phyloP scores from a whole-genome alignment of 2,888 invertebrate species.

The Drosophila buzzatii region DNA sequence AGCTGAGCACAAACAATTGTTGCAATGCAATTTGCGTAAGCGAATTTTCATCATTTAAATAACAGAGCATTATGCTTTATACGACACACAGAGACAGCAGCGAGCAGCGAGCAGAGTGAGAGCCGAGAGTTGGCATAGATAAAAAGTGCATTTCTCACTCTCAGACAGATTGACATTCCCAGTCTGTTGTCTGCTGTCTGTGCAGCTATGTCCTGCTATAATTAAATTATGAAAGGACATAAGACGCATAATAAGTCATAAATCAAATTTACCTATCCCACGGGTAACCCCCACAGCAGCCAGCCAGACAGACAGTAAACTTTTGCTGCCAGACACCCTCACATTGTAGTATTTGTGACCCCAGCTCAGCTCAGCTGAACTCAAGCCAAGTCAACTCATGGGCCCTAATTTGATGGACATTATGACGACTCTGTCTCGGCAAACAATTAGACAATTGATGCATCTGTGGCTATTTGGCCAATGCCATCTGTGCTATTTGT shows the following conservation, averaged over 20 bases:
- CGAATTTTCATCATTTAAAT: conserved; percentile 81
- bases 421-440: conserved; percentile 78
- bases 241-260: conserved; percentile 84
- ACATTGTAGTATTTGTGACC: conserved; percentile 2
- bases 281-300: conserved; percentile 46
- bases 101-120: neutral
- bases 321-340: conserved; percentile 38
- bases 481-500: conserved; percentile 58
- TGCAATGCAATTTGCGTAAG: conserved; percentile 76
- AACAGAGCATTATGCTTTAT: conserved; percentile 58
- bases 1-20: conserved; percentile 65
- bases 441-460: conserved; percentile 80
- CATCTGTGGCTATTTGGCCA: conserved; percentile 60
- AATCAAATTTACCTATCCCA: conserved; percentile 83
- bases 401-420: conserved; percentile 70
- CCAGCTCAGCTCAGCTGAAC: conserved; percentile 1
- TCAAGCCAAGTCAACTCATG: conserved; percentile 8
- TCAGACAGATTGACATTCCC: conserved; percentile 46
- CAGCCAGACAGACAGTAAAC: conserved; percentile 37
- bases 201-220: conserved; percentile 71
- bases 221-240: conserved; percentile 84
- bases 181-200: conserved; percentile 36
- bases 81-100: neutral
- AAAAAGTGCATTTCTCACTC: conserved; percentile 50
- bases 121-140: neutral